Evolutionary conservation across 2,113 vertebrate species (phyloP).

Genomic region (Hymenochirus boettgeri): DNA sequence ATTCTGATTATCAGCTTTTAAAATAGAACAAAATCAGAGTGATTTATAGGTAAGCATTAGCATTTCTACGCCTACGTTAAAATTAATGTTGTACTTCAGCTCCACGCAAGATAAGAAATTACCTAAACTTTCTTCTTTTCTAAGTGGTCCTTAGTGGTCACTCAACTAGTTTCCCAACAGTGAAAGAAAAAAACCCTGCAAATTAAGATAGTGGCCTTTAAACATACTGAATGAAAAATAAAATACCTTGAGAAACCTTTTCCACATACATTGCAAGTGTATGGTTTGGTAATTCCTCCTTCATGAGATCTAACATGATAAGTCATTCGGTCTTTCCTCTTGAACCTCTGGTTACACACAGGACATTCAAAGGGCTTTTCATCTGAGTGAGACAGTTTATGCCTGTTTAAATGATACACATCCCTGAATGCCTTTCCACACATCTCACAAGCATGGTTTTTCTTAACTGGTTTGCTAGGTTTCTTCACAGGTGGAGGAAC

Average conservation of each 20-base stretch:
- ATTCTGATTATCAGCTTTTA: too few species aligned
- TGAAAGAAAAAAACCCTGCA: too few species aligned
- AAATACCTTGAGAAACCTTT: constrained; percentile 98
- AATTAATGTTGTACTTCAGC: too few species aligned
- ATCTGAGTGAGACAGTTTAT: constrained; percentile 96
- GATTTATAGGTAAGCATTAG: too few species aligned
- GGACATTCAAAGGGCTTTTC: constrained; percentile 97
- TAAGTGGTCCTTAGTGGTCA: too few species aligned
- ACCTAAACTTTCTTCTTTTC: too few species aligned
- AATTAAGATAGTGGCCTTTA: too few species aligned
- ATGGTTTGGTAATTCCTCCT: constrained; percentile 94
- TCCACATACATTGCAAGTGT: constrained; percentile 95
- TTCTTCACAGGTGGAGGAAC: constrained; percentile 78
- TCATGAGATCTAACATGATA: constrained; percentile 96
- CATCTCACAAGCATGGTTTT: constrained; percentile 97
- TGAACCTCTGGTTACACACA: constrained; percentile 96
- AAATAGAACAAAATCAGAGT: too few species aligned
- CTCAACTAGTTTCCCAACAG: too few species aligned
- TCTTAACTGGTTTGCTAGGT: constrained; percentile 81
- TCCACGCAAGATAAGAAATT: too few species aligned
- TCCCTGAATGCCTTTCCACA: constrained; percentile 96
- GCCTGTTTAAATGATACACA: constrained; percentile 94
- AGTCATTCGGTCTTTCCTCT: constrained; percentile 97
- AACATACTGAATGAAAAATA: too few species aligned
- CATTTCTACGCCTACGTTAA: too few species aligned